phyloP scores from a whole-genome alignment of 2,113 vertebrate genomes.

The Strix uralensis region DNA sequence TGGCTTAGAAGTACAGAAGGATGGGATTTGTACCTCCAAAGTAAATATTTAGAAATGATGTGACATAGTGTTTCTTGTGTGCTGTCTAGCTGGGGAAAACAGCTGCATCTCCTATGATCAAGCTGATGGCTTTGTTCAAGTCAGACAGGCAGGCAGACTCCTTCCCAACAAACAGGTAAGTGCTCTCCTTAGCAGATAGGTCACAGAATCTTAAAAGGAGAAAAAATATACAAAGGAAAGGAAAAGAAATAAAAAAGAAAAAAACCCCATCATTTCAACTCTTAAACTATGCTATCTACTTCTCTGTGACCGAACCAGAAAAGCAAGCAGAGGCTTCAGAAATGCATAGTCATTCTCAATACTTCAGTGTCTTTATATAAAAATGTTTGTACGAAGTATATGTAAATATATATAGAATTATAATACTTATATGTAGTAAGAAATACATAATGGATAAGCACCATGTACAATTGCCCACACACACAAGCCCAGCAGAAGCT shows the following conservation, averaged over 20 bases:
- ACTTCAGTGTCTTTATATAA: background rate
- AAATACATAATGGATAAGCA: background rate
- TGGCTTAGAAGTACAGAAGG: background rate
- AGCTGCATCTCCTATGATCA: background rate
- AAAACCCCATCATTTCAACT: background rate
- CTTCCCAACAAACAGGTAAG: background rate
- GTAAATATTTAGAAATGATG: background rate
- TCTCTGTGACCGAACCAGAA: background rate
- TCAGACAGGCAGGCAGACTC: background rate
- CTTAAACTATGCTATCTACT: background rate
- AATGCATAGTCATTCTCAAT: background rate
- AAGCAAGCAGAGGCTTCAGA: background rate
- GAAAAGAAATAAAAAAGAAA: background rate
- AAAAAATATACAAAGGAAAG: background rate
- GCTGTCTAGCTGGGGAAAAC: background rate
- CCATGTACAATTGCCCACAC: fast-evolving
- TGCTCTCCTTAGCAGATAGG: background rate
- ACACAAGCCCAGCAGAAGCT: background rate
- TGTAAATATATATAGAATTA: background rate
- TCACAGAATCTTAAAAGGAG: background rate
- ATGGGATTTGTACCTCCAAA: background rate
- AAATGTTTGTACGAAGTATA: background rate
- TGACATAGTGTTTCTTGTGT: background rate
- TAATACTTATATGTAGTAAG: background rate
- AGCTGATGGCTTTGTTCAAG: background rate